phyloP scores from a whole-genome alignment of 2,888 invertebrate genomes.

The Danaus chrysippus region DNA sequence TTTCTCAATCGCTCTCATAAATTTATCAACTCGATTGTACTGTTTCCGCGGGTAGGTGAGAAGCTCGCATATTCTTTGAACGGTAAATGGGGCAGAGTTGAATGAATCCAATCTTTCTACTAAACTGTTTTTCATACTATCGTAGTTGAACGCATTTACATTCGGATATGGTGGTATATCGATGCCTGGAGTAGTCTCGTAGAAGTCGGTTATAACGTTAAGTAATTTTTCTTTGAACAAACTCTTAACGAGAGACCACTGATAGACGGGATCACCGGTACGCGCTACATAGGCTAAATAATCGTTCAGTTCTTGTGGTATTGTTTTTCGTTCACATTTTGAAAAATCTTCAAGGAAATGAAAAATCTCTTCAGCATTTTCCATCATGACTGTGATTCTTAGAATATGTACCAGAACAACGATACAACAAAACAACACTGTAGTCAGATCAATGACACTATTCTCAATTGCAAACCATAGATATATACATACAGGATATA shows the following conservation, averaged over 20 bases:
- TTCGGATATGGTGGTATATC: slow-evolving; percentile 94
- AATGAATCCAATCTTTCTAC: slow-evolving; percentile 90
- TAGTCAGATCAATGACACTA: background rate
- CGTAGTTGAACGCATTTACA: slow-evolving; percentile 94
- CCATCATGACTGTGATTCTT: slow-evolving; percentile 73
- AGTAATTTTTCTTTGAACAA: slow-evolving; percentile 93
- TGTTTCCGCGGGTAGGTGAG: slow-evolving; percentile 94
- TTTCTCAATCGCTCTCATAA: slow-evolving; percentile 97
- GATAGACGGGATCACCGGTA: slow-evolving; percentile 96
- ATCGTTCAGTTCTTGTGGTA: slow-evolving; percentile 93
- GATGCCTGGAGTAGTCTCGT: slow-evolving; percentile 86
- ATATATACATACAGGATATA: background rate
- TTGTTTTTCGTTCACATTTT: slow-evolving; percentile 86
- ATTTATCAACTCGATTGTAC: slow-evolving; percentile 97
- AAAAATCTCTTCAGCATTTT: slow-evolving; percentile 91
- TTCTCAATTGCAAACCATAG: background rate
- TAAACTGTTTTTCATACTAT: slow-evolving; percentile 90
- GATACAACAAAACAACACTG: background rate
- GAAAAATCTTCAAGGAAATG: slow-evolving; percentile 91
- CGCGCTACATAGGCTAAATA: slow-evolving; percentile 94
- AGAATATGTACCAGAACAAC: background rate
- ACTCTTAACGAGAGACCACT: slow-evolving; percentile 92
- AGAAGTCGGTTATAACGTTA: slow-evolving; percentile 92
- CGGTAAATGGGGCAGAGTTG: slow-evolving; percentile 95
- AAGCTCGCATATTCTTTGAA: slow-evolving; percentile 96